Evolutionary conservation across 2,113 vertebrate genomes (phyloP), one percentile per base, ranked within the genome.

Genomic region (Ibidorhyncha struthersii): DNA sequence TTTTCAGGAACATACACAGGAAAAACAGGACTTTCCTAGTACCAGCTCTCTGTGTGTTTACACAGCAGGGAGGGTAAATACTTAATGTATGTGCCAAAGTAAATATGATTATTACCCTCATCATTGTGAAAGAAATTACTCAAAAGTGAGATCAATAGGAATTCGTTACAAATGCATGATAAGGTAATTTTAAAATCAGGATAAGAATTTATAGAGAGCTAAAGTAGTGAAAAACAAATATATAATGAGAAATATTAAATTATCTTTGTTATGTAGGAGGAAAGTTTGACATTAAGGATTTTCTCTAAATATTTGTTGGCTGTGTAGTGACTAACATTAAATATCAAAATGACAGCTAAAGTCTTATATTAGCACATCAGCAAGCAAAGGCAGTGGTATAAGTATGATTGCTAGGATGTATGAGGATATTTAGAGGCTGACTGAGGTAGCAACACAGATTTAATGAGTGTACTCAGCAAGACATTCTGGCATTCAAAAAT

Each of bases 221-320:
- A 87, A 80, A 59, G 43, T 40, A 86, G 23, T 94, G 86, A 97
- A 96, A 86, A 97, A 95, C 67, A 96, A 86, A 97, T 86, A 90
- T 32, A 74, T 66, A 63, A 96, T 86, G 41, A 85, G 66, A 86
- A 95, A 78, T 85, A 96, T 73, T 94, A 93, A 94, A 91, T 98
- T 90, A 88, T 55, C 36, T 77, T 83, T 83, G 45, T 93, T 93
- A 72, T 56, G 86, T 67, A 66, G 47, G 62, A 93, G 50, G 47
- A 94, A 91, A 29, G 8, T 72, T 97, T 96, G 79, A 90, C 62
- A 94, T 95, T 91, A 98, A 91, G 43, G 53, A 94, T 92, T 97
- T 97, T 96, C 91, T 97, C 79, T 41, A 95, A 97, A 95, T 97
- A 98, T 96, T 97, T 97, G 43, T 49, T 82, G 90, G 65, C 45